Conservation (phyloP, 2,113 vertebrate species). For the Calcarius ornatus region DNA sequence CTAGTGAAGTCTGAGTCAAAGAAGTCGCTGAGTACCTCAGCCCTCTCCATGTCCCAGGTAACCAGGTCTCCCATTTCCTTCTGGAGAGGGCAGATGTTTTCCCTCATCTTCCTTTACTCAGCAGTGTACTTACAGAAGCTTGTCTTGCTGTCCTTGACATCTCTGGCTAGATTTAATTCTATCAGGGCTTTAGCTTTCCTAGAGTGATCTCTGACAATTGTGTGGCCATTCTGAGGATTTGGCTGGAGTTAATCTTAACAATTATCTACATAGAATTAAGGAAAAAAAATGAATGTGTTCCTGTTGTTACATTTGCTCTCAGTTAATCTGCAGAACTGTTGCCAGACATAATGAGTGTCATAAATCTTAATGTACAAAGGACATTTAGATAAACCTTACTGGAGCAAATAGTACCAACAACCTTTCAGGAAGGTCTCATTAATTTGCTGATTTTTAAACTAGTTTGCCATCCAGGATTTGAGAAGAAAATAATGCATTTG, state of each 20-base stretch:
- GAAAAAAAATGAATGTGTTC: not conserved
- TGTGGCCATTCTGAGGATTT: not conserved
- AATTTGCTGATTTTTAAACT: conserved; percentile 2
- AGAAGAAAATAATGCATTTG: conserved; percentile 14
- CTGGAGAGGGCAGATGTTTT: not conserved
- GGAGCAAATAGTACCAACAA: not conserved
- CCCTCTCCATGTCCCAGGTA: not conserved
- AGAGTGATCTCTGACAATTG: not conserved
- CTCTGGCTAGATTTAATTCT: not conserved
- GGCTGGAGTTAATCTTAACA: not conserved
- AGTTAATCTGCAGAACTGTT: not conserved
- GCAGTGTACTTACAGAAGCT: not conserved
- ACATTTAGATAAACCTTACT: not conserved
- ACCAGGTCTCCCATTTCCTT: accelerated
- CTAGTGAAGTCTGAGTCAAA: not conserved
- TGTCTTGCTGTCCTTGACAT: not conserved
- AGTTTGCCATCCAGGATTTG: not conserved
- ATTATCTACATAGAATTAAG: not conserved
- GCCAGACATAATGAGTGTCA: not conserved
- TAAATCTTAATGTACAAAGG: not conserved
- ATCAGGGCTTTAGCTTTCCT: not conserved
- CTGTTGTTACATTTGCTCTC: not conserved
- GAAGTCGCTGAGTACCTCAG: not conserved
- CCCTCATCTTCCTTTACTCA: not conserved
- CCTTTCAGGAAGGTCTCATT: not conserved